phyloP scores from a whole-genome alignment of 2,797 vertebrate genomes.

The Onychomys arenicola region DNA sequence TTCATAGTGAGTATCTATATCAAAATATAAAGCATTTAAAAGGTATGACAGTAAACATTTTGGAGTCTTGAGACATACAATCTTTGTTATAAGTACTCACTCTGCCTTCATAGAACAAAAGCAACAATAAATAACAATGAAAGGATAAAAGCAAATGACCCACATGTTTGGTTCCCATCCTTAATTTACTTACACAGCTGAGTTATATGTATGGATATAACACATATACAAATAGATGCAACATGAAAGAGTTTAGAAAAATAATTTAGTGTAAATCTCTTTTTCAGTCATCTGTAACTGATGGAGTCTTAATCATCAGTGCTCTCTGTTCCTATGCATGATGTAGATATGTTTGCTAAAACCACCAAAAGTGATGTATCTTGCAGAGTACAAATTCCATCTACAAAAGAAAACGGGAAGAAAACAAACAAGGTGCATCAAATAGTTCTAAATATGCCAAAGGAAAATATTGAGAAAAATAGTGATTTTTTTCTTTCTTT shows the following conservation, averaged over 20 bases:
- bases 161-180: not conserved
- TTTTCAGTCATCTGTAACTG: not conserved
- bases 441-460: not conserved
- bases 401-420: not conserved
- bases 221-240: not conserved
- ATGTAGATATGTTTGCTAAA: not conserved
- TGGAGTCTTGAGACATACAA: too few species aligned
- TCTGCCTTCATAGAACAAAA: not conserved
- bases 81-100: not conserved
- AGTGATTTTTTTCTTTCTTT: not conserved
- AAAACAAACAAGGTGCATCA: not conserved
- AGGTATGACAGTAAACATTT: not conserved
- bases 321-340: not conserved
- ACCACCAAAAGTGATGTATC: not conserved
- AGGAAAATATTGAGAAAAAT: not conserved
- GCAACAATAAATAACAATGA: not conserved
- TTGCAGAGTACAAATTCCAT: not conserved
- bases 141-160: not conserved
- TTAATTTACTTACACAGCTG: not conserved
- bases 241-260: not conserved
- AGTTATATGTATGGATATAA: not conserved
- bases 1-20: not conserved
- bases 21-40: not conserved
- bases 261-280: not conserved
- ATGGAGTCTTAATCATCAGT: not conserved